Evolutionary conservation across 2,888 invertebrate species (phyloP).

Genomic region (Andrena trimmerana): DNA sequence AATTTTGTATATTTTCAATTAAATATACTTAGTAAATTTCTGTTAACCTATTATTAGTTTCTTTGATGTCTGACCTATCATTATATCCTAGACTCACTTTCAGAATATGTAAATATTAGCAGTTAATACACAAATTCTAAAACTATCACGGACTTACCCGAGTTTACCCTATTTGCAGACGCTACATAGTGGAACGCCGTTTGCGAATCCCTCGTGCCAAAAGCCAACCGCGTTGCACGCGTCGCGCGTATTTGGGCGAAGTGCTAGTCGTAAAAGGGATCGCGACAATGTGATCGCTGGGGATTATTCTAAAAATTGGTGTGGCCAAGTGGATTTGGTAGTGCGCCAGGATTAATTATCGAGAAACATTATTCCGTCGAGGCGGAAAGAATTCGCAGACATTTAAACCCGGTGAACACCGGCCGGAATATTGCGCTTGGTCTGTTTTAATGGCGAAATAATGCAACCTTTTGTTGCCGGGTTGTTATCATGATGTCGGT

Average conservation of each 20-base stretch:
- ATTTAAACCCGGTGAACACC: conserved; percentile 11
- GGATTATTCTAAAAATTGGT: conserved; percentile 40
- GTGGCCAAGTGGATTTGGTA: conserved; percentile 33
- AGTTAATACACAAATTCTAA: too few relatives aligned
- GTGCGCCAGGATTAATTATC: conserved; percentile 56
- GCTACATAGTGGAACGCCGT: not conserved
- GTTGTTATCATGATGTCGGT: conserved; percentile 37
- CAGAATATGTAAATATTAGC: too few relatives aligned
- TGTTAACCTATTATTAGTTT: too few relatives aligned
- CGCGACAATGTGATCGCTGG: conserved; percentile 4
- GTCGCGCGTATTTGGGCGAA: conserved; percentile 22
- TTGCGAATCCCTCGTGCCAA: conserved; percentile 3
- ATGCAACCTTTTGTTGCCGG: conserved; percentile 56
- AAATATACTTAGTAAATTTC: too few relatives aligned
- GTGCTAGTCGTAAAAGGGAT: conserved; percentile 7
- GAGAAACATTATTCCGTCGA: conserved; percentile 51
- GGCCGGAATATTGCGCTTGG: conserved; percentile 27
- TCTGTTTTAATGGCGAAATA: conserved; percentile 52
- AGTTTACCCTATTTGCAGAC: not conserved
- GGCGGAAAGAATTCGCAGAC: conserved; percentile 45
- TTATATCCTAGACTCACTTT: too few relatives aligned
- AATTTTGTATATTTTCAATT: too few relatives aligned
- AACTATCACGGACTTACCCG: too few relatives aligned
- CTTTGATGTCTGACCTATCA: too few relatives aligned
- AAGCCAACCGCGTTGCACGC: conserved; percentile 6